Evolutionary conservation across 2,888 invertebrate genomes (phyloP), one percentile per base, ranked within the genome.

Genomic region (Papilio elwesi): DNA sequence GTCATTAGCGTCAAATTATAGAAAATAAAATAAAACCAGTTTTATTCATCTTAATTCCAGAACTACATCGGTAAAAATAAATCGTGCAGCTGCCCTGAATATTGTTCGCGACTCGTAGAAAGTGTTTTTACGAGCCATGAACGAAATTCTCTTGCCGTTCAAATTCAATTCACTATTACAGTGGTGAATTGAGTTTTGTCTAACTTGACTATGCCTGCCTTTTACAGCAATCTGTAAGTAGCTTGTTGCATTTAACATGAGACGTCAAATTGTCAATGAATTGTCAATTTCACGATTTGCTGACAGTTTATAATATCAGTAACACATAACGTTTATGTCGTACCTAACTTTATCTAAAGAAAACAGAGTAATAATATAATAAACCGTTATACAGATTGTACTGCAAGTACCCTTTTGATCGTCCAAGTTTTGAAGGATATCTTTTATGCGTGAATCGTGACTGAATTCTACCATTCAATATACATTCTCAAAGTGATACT

Each of bases 111-210:
- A 85, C 88, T 87, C 86, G 85, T 36, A 62, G 69, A 68, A 89
- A 90, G 85, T 87, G 83, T 88, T 87, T 90, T 91, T 90, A 88
- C 88, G 84, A 83, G 84, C 81, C 83, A 84, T 81, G 84, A 87
- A 83, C 85, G 87, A 82, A 85, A 87, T 85, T 86, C 84, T 79
- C 79, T 78, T 36, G 84, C 89, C 82, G 87, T 91, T 90, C 84
- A 85, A 85, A 91, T 93, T 93, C 91, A 91, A 92, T 93, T 92
- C 89, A 86, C 88, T 86, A 87, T 86, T 87, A 87, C 89, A 90
- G 87, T 87, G 88, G 87, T 86, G 26, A 86, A 85, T 85, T 85
- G 84, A 83, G 87, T 82, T 83, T 86, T 88, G 87, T 89, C 90
- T 88, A 74, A 70, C 71, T 26, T 16, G 57, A 38, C 53, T 55